These are phyloP conservation scores for Scopus umbretta DNA, from an alignment of 2,113 vertebrate species.

Conservation along the genomic window DNA sequence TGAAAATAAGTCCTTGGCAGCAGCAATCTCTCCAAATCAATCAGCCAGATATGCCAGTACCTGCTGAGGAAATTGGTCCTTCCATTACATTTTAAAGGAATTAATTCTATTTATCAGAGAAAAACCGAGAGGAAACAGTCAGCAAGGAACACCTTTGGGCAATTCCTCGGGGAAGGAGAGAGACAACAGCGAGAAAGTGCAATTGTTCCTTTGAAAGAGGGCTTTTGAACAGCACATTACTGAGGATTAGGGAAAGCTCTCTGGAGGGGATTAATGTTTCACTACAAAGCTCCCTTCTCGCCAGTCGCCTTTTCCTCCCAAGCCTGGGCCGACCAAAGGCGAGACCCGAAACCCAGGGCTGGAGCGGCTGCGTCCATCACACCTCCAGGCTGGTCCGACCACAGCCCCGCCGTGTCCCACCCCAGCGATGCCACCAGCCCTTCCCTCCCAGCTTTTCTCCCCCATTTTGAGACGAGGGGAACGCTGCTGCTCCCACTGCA, in stretches of 20 bases:
- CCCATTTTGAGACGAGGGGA: not conserved
- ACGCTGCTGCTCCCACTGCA: not conserved
- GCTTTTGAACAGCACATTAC: not conserved
- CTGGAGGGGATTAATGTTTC: not conserved
- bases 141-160: not conserved
- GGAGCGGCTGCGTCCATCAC: not conserved
- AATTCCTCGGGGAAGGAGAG: not conserved
- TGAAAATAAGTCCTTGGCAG: not conserved
- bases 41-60: not conserved
- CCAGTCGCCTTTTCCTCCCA: fast-evolving
- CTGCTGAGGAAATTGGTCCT: not conserved
- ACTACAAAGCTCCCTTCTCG: not conserved
- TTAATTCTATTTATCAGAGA: not conserved
- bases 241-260: not conserved
- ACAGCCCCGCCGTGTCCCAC: not conserved
- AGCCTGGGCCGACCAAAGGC: not conserved
- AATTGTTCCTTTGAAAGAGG: not conserved
- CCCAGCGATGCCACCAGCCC: too few species aligned
- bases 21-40: not conserved
- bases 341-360: not conserved
- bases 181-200: not conserved
- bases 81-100: not conserved
- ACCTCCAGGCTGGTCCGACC: not conserved
- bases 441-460: not conserved
- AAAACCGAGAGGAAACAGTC: not conserved